These are phyloP conservation scores for Caprella mutica DNA, from an alignment of 2,888 invertebrate species.

Conservation along the genomic window DNA sequence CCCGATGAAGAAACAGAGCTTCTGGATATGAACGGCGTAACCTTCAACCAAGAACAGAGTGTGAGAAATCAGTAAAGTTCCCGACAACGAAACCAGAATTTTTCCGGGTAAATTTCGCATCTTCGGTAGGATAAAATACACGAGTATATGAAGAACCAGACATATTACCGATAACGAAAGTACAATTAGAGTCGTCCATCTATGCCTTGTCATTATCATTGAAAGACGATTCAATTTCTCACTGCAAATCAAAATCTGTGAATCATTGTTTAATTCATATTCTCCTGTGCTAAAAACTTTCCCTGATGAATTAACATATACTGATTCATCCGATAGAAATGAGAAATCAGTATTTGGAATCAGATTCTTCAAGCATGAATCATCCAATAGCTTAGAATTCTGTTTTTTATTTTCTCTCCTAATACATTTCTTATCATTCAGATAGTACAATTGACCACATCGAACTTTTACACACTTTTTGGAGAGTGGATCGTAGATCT, in stretches of 20 bases:
- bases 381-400: conserved; percentile 3
- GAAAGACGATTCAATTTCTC: conserved; percentile 19
- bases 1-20: conserved; percentile 37
- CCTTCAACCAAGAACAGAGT: conserved; percentile 38
- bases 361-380: conserved; percentile 34
- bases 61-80: conserved; percentile 41
- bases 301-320: conserved; percentile 35
- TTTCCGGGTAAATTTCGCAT: conserved; percentile 42
- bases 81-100: conserved; percentile 40
- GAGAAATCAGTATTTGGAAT: conserved; percentile 32
- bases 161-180: conserved; percentile 39
- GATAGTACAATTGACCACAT: conserved; percentile 25
- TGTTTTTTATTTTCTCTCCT: background rate
- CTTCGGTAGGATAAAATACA: conserved; percentile 38
- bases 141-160: conserved; percentile 39
- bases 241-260: conserved; percentile 36
- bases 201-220: conserved; percentile 35
- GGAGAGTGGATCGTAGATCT: conserved; percentile 37
- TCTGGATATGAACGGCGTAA: conserved; percentile 10
- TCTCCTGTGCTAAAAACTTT: conserved; percentile 27
- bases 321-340: conserved; percentile 19
- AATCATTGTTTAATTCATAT: conserved; percentile 35
- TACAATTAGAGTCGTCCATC: conserved; percentile 38
- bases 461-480: conserved; percentile 16
- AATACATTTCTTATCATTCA: conserved; percentile 28